phyloP scores from a whole-genome alignment of 2,113 vertebrate species.

The Vombatus ursinus region DNA sequence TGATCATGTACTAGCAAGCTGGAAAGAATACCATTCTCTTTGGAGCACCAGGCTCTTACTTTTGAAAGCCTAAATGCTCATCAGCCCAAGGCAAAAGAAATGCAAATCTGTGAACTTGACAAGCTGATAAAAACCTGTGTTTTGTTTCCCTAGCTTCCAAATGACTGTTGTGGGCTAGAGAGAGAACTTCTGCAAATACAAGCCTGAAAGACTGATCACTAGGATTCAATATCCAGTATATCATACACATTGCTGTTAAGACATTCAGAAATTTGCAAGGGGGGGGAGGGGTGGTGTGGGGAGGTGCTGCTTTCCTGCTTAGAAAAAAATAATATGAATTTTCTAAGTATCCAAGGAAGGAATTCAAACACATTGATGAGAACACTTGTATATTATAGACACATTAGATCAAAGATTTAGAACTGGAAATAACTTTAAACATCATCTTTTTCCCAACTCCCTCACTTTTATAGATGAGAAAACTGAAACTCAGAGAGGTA shows the following conservation, averaged over 20 bases:
- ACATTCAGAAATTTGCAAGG: background rate
- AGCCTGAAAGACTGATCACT: background rate
- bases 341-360: background rate
- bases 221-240: fast-evolving
- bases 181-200: too few species aligned
- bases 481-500: background rate
- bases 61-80: background rate
- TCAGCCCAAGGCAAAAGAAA: constrained; percentile 13
- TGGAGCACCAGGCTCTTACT: background rate
- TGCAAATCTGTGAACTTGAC: background rate
- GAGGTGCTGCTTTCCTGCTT: background rate
- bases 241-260: fast-evolving
- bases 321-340: background rate
- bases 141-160: background rate
- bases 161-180: background rate
- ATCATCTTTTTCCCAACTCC: background rate
- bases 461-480: background rate
- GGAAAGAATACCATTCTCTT: background rate
- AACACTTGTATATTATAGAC: background rate
- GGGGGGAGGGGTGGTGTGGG: background rate
- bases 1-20: background rate
- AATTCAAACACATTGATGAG: background rate
- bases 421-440: background rate
- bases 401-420: background rate
- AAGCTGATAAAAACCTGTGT: background rate